phyloP scores from a whole-genome alignment of 2,113 vertebrate species.

The Pteronura brasiliensis region DNA sequence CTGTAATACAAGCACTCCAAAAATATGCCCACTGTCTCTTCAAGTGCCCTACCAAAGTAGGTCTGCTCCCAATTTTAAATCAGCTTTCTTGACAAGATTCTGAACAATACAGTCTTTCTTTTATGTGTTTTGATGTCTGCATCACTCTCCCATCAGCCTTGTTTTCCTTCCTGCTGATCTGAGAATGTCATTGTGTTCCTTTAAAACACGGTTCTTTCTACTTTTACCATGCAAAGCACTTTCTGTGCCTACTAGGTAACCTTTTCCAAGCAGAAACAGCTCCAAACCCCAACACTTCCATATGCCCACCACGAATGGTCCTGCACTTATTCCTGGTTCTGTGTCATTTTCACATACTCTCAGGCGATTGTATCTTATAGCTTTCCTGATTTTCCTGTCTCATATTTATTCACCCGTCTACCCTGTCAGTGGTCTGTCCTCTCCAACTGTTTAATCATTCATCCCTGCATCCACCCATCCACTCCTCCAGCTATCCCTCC shows the following conservation, averaged over 20 bases:
- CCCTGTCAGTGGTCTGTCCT: background rate
- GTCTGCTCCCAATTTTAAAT: background rate
- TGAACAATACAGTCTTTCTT: background rate
- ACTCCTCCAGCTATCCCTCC: background rate
- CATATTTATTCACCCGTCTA: background rate
- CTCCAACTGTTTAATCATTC: too few species aligned
- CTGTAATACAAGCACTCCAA: background rate
- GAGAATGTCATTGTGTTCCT: conserved; percentile 53
- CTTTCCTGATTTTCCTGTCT: background rate
- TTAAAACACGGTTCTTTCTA: background rate
- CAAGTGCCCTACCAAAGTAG: background rate
- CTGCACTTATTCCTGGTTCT: background rate
- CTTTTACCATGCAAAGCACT: background rate
- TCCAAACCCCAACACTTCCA: too few species aligned
- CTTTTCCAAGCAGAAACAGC: background rate
- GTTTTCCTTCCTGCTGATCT: conserved; percentile 34
- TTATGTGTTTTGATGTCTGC: background rate
- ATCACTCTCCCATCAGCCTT: background rate
- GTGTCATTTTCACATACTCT: too few species aligned
- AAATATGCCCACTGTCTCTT: background rate
- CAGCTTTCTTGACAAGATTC: background rate
- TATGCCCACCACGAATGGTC: background rate
- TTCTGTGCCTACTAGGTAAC: background rate
- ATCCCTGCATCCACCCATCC: background rate
- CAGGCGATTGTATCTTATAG: fast-evolving